A percentile compares a stretch with the other conserved stretches of the same genome.
These are phyloP conservation scores for Pandion haliaetus DNA, from an alignment of 2,113 vertebrate genomes.

Conservation along the genomic window DNA sequence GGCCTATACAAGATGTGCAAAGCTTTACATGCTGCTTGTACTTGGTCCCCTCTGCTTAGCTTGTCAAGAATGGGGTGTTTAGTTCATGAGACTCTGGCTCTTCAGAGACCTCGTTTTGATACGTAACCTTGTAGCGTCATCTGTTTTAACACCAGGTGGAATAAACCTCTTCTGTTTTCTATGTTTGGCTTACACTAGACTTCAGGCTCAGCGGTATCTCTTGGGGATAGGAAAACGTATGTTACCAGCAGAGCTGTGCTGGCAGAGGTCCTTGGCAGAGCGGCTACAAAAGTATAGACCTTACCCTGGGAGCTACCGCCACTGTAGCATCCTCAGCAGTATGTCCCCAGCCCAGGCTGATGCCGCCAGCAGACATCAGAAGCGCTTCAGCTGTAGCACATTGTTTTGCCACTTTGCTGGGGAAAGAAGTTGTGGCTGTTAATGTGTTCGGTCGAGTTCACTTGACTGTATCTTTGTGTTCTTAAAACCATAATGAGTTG, in stretches of 20 bases:
- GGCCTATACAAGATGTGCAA: accelerated
- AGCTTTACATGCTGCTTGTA: neutral
- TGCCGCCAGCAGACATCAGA: neutral
- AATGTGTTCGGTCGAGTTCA: neutral
- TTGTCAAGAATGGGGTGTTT: neutral
- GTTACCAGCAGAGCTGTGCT: neutral
- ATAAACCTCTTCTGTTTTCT: neutral
- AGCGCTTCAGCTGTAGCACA: neutral
- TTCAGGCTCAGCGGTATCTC: neutral
- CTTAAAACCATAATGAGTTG: neutral
- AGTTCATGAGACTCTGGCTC: neutral
- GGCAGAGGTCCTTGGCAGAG: neutral
- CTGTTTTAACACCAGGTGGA: neutral
- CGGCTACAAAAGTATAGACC: neutral
- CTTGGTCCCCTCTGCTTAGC: neutral
- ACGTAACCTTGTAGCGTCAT: neutral
- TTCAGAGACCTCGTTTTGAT: neutral
- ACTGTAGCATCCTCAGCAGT: neutral
- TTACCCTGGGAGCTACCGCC: neutral
- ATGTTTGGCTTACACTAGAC: neutral
- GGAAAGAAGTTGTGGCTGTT: neutral
- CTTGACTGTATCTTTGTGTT: neutral
- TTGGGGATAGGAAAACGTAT: neutral
- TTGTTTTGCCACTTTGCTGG: neutral
- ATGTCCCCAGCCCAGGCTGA: neutral